phyloP scores from a whole-genome alignment of 2,797 vertebrate genomes.

The Acanthopagrus latus region DNA sequence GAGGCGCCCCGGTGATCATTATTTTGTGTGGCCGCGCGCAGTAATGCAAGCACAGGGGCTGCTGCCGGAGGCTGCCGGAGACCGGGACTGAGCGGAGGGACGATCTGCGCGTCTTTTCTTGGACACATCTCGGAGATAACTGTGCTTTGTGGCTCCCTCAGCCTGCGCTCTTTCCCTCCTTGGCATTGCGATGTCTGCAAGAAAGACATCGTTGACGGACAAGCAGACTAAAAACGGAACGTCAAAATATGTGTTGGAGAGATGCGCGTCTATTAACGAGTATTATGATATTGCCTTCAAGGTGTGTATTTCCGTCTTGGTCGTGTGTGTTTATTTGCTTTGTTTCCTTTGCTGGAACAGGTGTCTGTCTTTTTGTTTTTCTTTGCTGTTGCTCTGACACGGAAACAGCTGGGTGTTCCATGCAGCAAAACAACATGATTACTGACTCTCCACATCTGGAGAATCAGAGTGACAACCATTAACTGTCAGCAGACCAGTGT shows the following conservation, averaged over 20 bases:
- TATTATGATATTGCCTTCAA: conserved; percentile 89
- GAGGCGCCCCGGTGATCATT: conserved; percentile 42
- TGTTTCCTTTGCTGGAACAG: conserved; percentile 35
- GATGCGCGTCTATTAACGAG: conserved; percentile 87
- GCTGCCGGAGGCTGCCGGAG: conserved; percentile 59
- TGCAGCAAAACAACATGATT: conserved; percentile 33
- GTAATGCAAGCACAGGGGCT: conserved; percentile 68
- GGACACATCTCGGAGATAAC: conserved; percentile 64
- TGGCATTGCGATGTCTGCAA: conserved; percentile 82
- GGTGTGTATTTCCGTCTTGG: conserved; percentile 79
- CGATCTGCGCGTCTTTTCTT: conserved; percentile 62
- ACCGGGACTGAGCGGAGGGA: conserved; percentile 67
- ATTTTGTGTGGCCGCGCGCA: conserved; percentile 53
- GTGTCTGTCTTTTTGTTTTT: conserved; percentile 20
- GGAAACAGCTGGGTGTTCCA: conserved; percentile 44
- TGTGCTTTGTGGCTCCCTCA: conserved; percentile 3
- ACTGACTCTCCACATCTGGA: conserved; percentile 43
- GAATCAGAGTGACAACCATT: conserved; percentile 4
- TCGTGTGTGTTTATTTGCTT: conserved; percentile 9
- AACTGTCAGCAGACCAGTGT: conserved; percentile 2
- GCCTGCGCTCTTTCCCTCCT: background rate
- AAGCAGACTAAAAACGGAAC: conserved; percentile 85
- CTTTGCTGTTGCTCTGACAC: conserved; percentile 1
- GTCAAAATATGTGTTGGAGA: conserved; percentile 86
- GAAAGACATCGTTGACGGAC: conserved; percentile 81